A percentile compares a stretch with the other conserved stretches of the same genome.
Conservation (phyloP, 2,113 vertebrate genomes). For the Menura novaehollandiae region DNA sequence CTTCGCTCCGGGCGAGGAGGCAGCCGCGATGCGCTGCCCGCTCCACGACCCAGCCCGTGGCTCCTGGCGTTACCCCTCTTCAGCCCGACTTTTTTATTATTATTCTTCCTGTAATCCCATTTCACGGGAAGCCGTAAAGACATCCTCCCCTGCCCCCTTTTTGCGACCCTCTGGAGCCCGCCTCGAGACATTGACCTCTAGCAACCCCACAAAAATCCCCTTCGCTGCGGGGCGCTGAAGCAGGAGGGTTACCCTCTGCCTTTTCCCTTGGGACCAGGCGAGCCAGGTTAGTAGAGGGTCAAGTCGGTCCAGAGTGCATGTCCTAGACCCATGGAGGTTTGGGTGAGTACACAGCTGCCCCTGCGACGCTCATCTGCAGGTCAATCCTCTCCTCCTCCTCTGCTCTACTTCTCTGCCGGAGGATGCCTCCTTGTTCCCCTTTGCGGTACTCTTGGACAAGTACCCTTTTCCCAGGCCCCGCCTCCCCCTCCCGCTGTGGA, state of each 20-base stretch:
- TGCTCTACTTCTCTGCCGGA: neutral
- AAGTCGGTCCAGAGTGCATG: accelerated
- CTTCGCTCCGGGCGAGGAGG: accelerated
- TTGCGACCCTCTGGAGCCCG: neutral
- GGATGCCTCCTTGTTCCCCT: too few species aligned
- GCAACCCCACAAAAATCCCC: accelerated
- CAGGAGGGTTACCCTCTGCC: neutral
- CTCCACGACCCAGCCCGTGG: accelerated
- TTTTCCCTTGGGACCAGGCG: neutral
- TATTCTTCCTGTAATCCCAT: neutral
- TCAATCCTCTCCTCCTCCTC: neutral
- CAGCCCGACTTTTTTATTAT: neutral
- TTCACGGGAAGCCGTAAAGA: neutral
- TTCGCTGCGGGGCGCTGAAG: neutral
- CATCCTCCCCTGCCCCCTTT: neutral
- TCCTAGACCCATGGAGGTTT: neutral
- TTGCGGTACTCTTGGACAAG: neutral
- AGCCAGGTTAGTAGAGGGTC: neutral
- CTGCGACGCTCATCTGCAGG: neutral
- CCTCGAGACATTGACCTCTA: neutral
- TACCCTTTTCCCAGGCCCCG: neutral
- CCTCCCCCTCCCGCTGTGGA: neutral
- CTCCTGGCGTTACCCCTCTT: accelerated
- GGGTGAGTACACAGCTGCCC: neutral
- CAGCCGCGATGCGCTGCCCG: accelerated